phyloP scores from a whole-genome alignment of 2,888 invertebrate species.

The Temnothorax rugatulus region DNA sequence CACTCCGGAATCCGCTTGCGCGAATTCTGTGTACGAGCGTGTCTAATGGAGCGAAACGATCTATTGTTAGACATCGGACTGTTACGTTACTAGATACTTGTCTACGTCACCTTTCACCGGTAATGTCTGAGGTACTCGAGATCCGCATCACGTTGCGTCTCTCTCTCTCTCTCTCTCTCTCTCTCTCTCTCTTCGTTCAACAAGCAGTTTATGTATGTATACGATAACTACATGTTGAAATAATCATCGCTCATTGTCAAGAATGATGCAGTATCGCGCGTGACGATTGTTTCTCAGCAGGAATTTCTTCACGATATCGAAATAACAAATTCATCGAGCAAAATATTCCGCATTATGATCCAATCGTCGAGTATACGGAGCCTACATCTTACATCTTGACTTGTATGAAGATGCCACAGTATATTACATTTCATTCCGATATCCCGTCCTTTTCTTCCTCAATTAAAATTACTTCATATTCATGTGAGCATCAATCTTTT shows the following conservation, averaged over 20 bases:
- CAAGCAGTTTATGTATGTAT: neutral
- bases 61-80: conserved; percentile 58
- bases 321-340: conserved; percentile 2
- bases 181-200: neutral
- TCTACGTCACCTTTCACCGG: conserved; percentile 22
- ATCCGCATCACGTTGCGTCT: conserved; percentile 26
- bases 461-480: neutral
- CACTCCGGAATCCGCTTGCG: neutral
- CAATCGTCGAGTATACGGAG: neutral
- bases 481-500: neutral
- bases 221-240: conserved; percentile 22
- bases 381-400: neutral
- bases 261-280: conserved; percentile 31
- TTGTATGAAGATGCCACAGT: neutral
- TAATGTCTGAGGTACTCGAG: conserved; percentile 16
- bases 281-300: conserved; percentile 24
- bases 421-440: neutral
- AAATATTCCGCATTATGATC: conserved; percentile 18
- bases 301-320: conserved; percentile 23
- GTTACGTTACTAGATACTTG: conserved; percentile 2
- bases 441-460: neutral
- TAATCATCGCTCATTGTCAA: conserved; percentile 32
- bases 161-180: conserved; percentile 9
- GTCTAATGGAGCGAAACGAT: conserved; percentile 61
- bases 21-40: neutral